Evolutionary conservation across 2,113 vertebrate species (phyloP), one percentile per base, ranked within the genome.

Genomic region (Balaenoptera acutorostrata): DNA sequence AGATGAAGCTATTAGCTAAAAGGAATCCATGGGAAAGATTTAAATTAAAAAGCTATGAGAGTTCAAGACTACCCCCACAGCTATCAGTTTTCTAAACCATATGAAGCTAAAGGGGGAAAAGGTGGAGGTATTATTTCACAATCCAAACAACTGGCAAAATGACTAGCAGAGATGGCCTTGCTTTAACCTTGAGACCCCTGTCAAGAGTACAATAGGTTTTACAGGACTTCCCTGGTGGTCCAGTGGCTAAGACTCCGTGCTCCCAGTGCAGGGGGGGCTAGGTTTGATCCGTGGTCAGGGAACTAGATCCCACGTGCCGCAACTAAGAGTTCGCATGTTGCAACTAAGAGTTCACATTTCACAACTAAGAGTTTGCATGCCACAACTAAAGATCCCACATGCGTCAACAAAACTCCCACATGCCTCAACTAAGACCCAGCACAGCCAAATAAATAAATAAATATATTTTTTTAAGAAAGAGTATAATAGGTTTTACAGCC

Each of bases 41-140:
- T n/a, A 44, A 93, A 96, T n/a, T 41, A 46, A 94, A 97, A 91
- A 89, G 25, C 72, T 36, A 5, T 85, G 25, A 66, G n/a, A 97
- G 61, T 86, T 93, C 39, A 94, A 93, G n/a, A 41, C 33, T 75
- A 90, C 11, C 10, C 68, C 36, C 52, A 71, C 88, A 96, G n/a
- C 39, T 77, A 36, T 75, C 84, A 78, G 52, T 96, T 93, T 94
- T 87, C 33, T 81, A 92, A 81, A 80, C 33, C 8, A 78, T 39
- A 83, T 33, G 44, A 63, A 86, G 23, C 59, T 90, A 31, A 75
- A 95, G 21, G 23, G 31, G 41, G 36, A 25, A 81, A 90, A 41
- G 25, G 21, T 63, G 31, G 41, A 92, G 23, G 21, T 18, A 39
- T 18, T 91, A 33, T 78, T 39, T 85, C 61, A 83, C n/a, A 61